These are phyloP conservation scores for Glaucomys volans DNA, from an alignment of 2,113 vertebrate genomes.

Conservation along the genomic window DNA sequence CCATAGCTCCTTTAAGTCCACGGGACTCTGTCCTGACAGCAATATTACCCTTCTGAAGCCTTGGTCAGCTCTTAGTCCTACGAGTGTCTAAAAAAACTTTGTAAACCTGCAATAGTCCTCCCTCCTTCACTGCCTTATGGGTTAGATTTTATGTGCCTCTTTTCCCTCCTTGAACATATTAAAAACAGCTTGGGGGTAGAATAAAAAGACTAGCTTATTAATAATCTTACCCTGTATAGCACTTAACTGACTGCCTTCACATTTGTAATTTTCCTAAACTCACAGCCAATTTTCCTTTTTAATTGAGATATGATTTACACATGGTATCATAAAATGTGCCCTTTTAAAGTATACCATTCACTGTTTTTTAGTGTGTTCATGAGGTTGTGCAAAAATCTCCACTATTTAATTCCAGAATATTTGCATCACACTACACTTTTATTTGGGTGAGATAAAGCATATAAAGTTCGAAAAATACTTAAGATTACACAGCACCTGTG, in stretches of 20 bases:
- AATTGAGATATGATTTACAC: background rate
- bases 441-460: background rate
- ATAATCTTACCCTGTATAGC: background rate
- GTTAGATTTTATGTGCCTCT: background rate
- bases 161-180: background rate
- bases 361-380: background rate
- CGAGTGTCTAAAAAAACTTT: background rate
- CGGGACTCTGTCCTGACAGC: background rate
- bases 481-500: background rate
- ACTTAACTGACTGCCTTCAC: background rate
- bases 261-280: background rate
- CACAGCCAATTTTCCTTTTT: background rate
- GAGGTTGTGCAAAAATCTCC: background rate
- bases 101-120: background rate
- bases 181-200: background rate
- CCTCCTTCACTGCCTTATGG: background rate
- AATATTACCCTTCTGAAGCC: background rate
- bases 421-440: constrained; percentile 1
- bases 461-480: background rate
- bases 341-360: background rate
- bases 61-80: background rate
- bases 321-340: background rate
- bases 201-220: background rate
- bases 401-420: constrained; percentile 24
- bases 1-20: background rate